A percentile compares a stretch with the other conserved stretches of the same genome.
phyloP scores from a whole-genome alignment of 2,797 vertebrate genomes.

The Sebastes taczanowskii region DNA sequence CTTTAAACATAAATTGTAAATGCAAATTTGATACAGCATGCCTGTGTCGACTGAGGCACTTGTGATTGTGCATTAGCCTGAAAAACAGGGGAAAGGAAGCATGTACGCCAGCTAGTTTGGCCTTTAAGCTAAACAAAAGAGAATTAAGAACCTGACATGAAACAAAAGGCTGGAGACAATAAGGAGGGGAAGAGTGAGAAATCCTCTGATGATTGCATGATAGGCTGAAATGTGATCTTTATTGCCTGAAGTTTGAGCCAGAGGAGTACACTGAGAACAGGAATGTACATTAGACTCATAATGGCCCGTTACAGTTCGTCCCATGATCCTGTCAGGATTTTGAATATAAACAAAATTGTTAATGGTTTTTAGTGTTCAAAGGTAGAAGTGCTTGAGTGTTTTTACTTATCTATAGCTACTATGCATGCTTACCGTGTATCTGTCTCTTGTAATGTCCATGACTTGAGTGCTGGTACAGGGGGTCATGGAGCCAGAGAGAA shows the following conservation, averaged over 20 bases:
- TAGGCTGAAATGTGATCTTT: constrained; percentile 27
- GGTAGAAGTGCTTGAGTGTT: neutral
- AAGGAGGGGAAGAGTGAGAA: neutral
- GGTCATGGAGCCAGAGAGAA: constrained; percentile 36
- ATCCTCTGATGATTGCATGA: constrained; percentile 12
- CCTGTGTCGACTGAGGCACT: neutral
- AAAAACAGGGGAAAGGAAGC: neutral
- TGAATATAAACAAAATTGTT: neutral
- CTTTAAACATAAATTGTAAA: neutral
- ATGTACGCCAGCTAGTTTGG: neutral
- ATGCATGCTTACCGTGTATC: neutral
- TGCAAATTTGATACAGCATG: neutral
- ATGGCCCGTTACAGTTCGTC: neutral
- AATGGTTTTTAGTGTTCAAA: neutral
- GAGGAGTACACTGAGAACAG: constrained; percentile 9
- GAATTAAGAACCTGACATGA: neutral
- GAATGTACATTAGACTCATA: constrained; percentile 12
- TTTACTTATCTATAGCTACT: neutral
- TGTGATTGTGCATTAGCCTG: constrained; percentile 3
- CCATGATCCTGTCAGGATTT: neutral
- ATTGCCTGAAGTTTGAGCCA: constrained; percentile 28
- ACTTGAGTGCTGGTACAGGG: constrained; percentile 7
- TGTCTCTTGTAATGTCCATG: constrained; percentile 6
- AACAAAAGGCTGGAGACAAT: constrained; percentile 20
- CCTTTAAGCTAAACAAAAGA: constrained; percentile 18